Conservation (phyloP, 37 sponge, comb jelly and placozoan genomes). For the Cladorhizidae sp. region DNA sequence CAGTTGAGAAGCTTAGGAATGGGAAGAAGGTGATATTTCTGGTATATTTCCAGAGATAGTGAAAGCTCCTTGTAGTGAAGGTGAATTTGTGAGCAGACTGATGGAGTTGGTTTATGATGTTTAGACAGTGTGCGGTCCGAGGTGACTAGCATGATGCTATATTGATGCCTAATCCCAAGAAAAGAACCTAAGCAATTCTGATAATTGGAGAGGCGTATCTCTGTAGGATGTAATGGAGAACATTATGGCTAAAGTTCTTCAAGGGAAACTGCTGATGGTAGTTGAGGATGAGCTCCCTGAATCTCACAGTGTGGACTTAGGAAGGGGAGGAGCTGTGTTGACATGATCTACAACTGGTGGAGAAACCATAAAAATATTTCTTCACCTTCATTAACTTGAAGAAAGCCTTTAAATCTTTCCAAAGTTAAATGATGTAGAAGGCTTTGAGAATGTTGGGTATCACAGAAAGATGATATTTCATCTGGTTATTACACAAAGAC, state of each 20-base stretch:
- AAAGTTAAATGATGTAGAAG: background rate
- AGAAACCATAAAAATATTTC: background rate
- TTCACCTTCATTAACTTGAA: constrained; percentile 22
- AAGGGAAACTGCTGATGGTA: constrained; percentile 20
- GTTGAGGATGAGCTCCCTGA: constrained; percentile 15
- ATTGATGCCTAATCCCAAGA: constrained; percentile 13
- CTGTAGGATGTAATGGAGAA: constrained; percentile 24
- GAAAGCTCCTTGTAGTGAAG: background rate
- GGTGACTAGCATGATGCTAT: constrained; percentile 5
- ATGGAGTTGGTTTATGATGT: background rate
- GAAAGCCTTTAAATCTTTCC: constrained; percentile 27
- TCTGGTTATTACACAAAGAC: background rate
- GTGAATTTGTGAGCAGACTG: background rate
- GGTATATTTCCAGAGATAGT: constrained; percentile 13
- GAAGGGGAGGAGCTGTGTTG: constrained; percentile 21
- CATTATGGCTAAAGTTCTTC: constrained; percentile 16
- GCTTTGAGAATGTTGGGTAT: constrained; percentile 3
- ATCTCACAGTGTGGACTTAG: constrained; percentile 16
- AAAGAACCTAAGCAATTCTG: constrained; percentile 3
- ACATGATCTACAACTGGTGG: constrained; percentile 38
- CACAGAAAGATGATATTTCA: background rate
- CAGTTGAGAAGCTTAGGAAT: background rate
- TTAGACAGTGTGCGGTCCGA: background rate
- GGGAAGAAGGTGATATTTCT: background rate
- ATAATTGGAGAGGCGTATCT: constrained; percentile 38